These are phyloP conservation scores for Drosophila varians DNA, from an alignment of 1,140 invertebrate genomes.

Conservation along the genomic window DNA sequence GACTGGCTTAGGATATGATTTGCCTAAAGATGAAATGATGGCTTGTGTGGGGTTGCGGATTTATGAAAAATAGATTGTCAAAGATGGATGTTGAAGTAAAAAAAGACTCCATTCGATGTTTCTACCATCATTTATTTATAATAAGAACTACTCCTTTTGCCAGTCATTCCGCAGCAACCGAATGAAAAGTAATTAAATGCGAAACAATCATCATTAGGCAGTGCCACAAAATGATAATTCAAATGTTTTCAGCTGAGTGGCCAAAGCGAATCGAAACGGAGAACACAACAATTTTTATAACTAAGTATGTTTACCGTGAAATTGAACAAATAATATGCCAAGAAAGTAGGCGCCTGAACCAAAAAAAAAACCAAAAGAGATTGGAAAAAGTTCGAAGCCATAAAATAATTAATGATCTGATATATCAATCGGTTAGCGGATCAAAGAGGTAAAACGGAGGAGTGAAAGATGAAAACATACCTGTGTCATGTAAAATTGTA, in stretches of 20 bases:
- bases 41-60: too few relatives aligned
- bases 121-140: too few relatives aligned
- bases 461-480: not conserved
- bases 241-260: conserved; percentile 64
- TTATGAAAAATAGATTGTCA: too few relatives aligned
- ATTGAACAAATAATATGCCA: conserved; percentile 75
- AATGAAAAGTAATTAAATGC: conserved; percentile 60
- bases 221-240: conserved; percentile 67
- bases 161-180: conserved; percentile 41
- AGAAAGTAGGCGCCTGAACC: conserved; percentile 68
- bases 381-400: conserved; percentile 33
- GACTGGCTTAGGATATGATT: conserved; percentile 35
- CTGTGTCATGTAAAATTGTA: conserved; percentile 6
- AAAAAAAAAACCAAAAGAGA: conserved; percentile 11
- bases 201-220: conserved; percentile 68
- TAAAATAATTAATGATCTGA: conserved; percentile 72
- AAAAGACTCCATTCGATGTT: too few relatives aligned
- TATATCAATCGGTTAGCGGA: conserved; percentile 64
- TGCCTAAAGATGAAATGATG: conserved; percentile 29
- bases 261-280: conserved; percentile 51
- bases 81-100: too few relatives aligned
- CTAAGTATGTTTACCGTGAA: conserved; percentile 66
- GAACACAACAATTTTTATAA: conserved; percentile 44
- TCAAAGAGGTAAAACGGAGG: conserved; percentile 34
- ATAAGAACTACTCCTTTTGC: conserved; percentile 15